Base-by-base conservation (phyloP, 92 coral and sea anemone genomes). In the Heteractis magnifica region DNA sequence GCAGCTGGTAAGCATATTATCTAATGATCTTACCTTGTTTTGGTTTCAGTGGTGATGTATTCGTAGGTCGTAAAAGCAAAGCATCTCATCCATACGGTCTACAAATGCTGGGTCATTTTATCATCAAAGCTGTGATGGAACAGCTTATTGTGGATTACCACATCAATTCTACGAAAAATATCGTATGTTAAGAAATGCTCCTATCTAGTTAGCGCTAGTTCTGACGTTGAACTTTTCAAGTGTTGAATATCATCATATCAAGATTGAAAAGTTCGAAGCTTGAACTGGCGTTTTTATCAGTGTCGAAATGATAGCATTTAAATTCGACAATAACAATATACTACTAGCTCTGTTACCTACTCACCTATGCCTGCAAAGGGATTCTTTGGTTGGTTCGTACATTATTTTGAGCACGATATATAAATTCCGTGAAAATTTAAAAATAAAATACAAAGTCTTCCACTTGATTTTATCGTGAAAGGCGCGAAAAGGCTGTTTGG, bases 61-160 rank as follows among this genome's bases (percentile, higher is more conserved):
- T 96, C 87, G 97, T 96, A 81, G 99, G 99, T 50, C 85, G 99
- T 78, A 88, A 74, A 78, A 85, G 90, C 56, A 94, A 94, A 16
- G 81, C 79, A 6, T 77, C 80, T 12, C 97, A 96, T 71, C 90
- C 86, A 4, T 90, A 88, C 56, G 88, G 91, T 49, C 79, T 96
- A 79, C 88, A 94, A n/a, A 96, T 96, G 99, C 79, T 89, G 75
- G 99, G 99, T 4, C 99, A 96, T 82, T 96, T 78, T 79, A 96
- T 96, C 18, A 93, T 96, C 16, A 89, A 93, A 50, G 92, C 94
- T 41, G 89, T 92, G 8, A 74, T 96, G 23, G 83, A 87, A 65
- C 99, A 96, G 79, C 94, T 96, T 12, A 90, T 94, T 65, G 87
- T 87, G 44, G 98, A 96, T 75, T 92, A 90, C 75, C 64, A 72